These are phyloP conservation scores for Melopsittacus undulatus DNA, from an alignment of 2,797 vertebrate species.

Conservation along the genomic window DNA sequence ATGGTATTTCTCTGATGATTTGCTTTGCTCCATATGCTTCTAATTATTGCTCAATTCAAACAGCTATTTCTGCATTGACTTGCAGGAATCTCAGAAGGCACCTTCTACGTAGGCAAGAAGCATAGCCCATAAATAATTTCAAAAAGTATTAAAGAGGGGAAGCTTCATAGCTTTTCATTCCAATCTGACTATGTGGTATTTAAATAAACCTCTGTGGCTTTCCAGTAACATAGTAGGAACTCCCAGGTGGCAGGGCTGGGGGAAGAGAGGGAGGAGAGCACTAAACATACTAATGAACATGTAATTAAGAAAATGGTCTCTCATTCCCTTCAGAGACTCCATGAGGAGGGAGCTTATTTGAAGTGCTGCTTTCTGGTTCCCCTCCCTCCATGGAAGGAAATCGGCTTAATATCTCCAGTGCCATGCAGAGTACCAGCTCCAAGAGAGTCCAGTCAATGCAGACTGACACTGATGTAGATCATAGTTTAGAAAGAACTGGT, in stretches of 20 bases:
- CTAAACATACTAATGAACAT: slow-evolving; percentile 71
- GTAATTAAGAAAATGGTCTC: slow-evolving; percentile 72
- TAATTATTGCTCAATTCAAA: slow-evolving; percentile 69
- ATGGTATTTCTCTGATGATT: slow-evolving; percentile 70
- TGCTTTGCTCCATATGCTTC: slow-evolving; percentile 63
- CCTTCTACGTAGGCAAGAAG: slow-evolving; percentile 62
- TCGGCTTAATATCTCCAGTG: slow-evolving; percentile 39
- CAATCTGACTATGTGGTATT: slow-evolving; percentile 49
- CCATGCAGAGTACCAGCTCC: neutral
- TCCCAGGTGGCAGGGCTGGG: slow-evolving; percentile 62
- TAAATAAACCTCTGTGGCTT: slow-evolving; percentile 67
- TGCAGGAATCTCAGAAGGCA: slow-evolving; percentile 69
- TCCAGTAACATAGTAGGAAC: slow-evolving; percentile 63
- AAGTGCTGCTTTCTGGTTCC: slow-evolving; percentile 57
- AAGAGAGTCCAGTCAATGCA: neutral
- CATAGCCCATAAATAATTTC: slow-evolving; percentile 68
- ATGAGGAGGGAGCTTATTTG: slow-evolving; percentile 51
- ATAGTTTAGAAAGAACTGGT: neutral
- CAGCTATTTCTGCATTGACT: slow-evolving; percentile 66
- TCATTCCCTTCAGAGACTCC: slow-evolving; percentile 63
- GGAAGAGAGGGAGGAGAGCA: slow-evolving; percentile 67
- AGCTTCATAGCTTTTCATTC: slow-evolving; percentile 55
- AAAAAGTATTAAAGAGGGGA: slow-evolving; percentile 62
- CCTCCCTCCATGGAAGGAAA: slow-evolving; percentile 8
- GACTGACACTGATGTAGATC: neutral